These are phyloP conservation scores for Pica pica DNA, from an alignment of 2,113 vertebrate species.

Conservation along the genomic window DNA sequence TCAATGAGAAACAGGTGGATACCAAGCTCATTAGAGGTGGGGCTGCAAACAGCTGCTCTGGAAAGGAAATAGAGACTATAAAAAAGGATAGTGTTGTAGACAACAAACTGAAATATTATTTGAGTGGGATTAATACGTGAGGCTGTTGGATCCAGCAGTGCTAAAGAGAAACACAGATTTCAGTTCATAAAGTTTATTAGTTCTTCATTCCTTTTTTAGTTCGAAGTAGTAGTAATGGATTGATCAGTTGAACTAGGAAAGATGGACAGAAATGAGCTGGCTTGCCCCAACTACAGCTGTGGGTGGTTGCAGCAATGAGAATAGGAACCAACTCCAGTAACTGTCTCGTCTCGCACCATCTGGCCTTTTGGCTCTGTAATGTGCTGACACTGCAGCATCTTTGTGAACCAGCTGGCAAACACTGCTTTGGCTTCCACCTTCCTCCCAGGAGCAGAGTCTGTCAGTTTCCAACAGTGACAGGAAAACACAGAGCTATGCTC, in stretches of 20 bases:
- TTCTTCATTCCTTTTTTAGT: neutral
- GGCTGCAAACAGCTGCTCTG: neutral
- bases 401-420: slow-evolving; percentile 40
- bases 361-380: slow-evolving; percentile 35
- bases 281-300: neutral
- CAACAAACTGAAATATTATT: neutral
- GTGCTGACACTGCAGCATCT: slow-evolving; percentile 17
- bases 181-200: neutral
- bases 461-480: neutral
- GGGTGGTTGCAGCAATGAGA: neutral
- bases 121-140: neutral
- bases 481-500: neutral
- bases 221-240: neutral
- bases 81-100: neutral
- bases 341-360: slow-evolving; percentile 22
- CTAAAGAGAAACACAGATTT: neutral
- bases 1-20: slow-evolving; percentile 15
- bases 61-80: neutral
- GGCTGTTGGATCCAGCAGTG: neutral
- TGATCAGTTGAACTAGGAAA: neutral
- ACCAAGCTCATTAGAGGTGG: neutral
- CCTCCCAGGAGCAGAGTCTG: neutral
- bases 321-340: neutral
- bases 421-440: slow-evolving; percentile 2
- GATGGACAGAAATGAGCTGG: neutral